A percentile compares a stretch with the other conserved stretches of the same genome.
phyloP scores from a whole-genome alignment of 2,888 invertebrate genomes.

The Morpho achilles region DNA sequence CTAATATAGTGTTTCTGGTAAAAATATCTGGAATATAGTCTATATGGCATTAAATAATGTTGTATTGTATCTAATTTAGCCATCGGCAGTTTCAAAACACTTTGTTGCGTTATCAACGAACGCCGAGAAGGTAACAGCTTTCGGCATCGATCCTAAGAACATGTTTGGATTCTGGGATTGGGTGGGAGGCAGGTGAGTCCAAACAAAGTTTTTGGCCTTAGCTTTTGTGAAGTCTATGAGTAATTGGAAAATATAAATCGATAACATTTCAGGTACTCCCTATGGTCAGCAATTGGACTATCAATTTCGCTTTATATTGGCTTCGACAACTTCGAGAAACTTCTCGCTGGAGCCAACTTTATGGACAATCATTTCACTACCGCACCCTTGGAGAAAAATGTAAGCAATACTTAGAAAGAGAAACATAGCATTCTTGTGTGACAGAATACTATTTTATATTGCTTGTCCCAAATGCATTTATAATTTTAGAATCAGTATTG shows the following conservation, averaged over 20 bases:
- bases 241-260: no score
- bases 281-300: conserved; percentile 99
- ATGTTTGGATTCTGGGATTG: conserved; percentile 99
- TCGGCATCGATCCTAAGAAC: conserved; percentile 97
- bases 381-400: conserved; percentile 94
- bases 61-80: conserved; percentile 63
- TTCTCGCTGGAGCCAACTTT: conserved; percentile 93
- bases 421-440: neutral
- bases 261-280: conserved; percentile 80
- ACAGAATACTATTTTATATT: no score
- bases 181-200: conserved; percentile 95
- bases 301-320: conserved; percentile 96
- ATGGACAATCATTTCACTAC: conserved; percentile 96
- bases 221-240: no score
- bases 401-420: conserved; percentile 69
- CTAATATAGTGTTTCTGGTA: no score
- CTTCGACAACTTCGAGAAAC: conserved; percentile 94
- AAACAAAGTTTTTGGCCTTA: no score
- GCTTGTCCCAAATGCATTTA: no score
- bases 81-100: conserved; percentile 93
- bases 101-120: conserved; percentile 99
- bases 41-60: neutral
- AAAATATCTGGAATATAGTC: no score
- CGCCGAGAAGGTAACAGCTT: conserved; percentile 94
- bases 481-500: no score